These are phyloP conservation scores for Elymnias hypermnestra DNA, from an alignment of 1,140 invertebrate genomes.

Conservation along the genomic window DNA sequence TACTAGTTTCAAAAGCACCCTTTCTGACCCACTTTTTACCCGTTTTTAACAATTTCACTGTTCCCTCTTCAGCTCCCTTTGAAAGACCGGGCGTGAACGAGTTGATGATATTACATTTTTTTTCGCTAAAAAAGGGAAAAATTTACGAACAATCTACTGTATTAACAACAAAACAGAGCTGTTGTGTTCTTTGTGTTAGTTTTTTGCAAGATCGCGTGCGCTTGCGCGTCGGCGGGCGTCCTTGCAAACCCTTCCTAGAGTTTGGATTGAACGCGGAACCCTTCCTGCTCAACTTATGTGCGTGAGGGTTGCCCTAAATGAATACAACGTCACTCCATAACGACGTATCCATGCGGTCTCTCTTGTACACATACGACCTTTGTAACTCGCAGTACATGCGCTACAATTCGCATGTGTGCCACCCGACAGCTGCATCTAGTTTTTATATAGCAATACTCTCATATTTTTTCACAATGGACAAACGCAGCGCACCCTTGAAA, in stretches of 20 bases:
- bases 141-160: conserved; percentile 72
- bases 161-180: conserved; percentile 71
- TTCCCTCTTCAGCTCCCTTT: conserved; percentile 69
- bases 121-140: conserved; percentile 50
- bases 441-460: conserved; percentile 61
- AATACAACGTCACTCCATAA: conserved; percentile 21
- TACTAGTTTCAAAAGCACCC: conserved; percentile 72
- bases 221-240: conserved; percentile 69
- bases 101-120: conserved; percentile 76
- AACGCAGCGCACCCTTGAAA: conserved; percentile 71
- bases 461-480: conserved; percentile 70
- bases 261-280: conserved; percentile 60
- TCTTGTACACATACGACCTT: conserved; percentile 37
- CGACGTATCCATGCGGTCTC: conserved; percentile 18
- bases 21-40: conserved; percentile 74
- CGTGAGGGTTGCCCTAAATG: conserved; percentile 44
- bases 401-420: conserved; percentile 73
- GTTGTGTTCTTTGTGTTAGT: conserved; percentile 63
- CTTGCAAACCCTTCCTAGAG: conserved; percentile 62
- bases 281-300: conserved; percentile 54
- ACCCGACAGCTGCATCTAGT: conserved; percentile 66
- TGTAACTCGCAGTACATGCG: conserved; percentile 24
- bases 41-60: conserved; percentile 68
- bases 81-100: conserved; percentile 74
- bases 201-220: conserved; percentile 73